Evolutionary conservation across 1,140 invertebrate species (phyloP), one percentile per base, ranked within the genome.

Genomic region (Chelonus insularis): DNA sequence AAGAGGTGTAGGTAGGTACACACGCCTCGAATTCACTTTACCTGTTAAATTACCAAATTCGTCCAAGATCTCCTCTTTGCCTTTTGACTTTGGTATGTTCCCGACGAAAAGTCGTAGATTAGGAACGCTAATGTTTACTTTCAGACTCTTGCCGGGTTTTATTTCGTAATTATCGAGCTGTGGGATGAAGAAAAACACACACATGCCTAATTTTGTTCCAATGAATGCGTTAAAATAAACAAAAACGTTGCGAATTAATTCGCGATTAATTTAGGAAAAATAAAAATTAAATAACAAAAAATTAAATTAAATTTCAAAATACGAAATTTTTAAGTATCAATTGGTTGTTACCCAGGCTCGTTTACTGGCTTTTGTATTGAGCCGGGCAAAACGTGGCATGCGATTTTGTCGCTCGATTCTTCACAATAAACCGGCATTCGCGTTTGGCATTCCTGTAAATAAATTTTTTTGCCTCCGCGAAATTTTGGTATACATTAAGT

Each of bases 11-110:
- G 76, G 77, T 78, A 77, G 73, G 77, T 77, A 78, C 80, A 81
- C 80, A 82, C 80, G 78, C 80, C 80, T 86, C 85, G 84, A 84
- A 84, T 85, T 85, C 85, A 89, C 88, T 88, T 94, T 95, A 98
- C 96, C 95, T 96, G 96, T 94, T 88, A 96, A 92, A 94, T 98
- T 98, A 91, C 92, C 90, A 91, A 99, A 98, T 90, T 99, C 97
- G 87, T 98, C 95, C 89, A 96, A 91, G 87, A 99, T 98, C 90
- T 99, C 96, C 87, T 98, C 95, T 95, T 96, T 97, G 88, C 94
- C 93, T 92, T 98, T 98, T 87, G 94, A 97, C 90, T 99, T 99
- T 88, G 97, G 97, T 91, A 99, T 98, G 91, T 99, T 99, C 86
- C 97, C 97, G 87, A 99, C 94, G 90, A 99, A 99, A 88, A 99